Evolutionary conservation across 2,797 vertebrate genomes (phyloP).

Genomic region (Oophaga sylvatica): DNA sequence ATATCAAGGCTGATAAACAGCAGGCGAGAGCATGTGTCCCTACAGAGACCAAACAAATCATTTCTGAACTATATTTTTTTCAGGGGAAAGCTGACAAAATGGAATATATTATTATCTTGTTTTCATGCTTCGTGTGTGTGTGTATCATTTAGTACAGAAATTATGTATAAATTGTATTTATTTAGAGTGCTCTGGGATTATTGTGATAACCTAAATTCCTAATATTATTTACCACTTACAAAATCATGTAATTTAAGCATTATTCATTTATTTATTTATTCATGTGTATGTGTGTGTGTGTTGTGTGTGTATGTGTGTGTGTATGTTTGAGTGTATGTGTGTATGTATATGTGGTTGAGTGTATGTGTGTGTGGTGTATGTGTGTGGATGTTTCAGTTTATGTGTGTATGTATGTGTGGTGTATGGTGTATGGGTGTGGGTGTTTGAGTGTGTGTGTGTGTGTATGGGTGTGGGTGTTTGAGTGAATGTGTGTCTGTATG

Average conservation of each 20-base stretch:
- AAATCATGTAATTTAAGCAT: not conserved
- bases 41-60: constrained; percentile 70
- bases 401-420: no score
- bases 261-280: no score
- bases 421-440: no score
- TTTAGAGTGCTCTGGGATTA: not conserved
- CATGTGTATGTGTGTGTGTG: no score
- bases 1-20: constrained; percentile 79
- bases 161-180: not conserved
- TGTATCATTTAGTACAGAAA: not conserved
- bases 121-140: constrained; percentile 17
- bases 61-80: constrained; percentile 68
- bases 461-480: no score
- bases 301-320: no score
- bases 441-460: no score
- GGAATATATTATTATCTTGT: constrained; percentile 63
- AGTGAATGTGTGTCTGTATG: no score
- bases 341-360: no score
- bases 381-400: no score
- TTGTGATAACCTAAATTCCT: not conserved
- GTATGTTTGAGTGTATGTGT: no score
- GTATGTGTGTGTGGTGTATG: no score
- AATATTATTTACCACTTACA: not conserved
- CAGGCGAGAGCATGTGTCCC: constrained; percentile 73
- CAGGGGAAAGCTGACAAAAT: constrained; percentile 59